Evolutionary conservation across 1,140 invertebrate species (phyloP).

Genomic region (Drosophila pandora): DNA sequence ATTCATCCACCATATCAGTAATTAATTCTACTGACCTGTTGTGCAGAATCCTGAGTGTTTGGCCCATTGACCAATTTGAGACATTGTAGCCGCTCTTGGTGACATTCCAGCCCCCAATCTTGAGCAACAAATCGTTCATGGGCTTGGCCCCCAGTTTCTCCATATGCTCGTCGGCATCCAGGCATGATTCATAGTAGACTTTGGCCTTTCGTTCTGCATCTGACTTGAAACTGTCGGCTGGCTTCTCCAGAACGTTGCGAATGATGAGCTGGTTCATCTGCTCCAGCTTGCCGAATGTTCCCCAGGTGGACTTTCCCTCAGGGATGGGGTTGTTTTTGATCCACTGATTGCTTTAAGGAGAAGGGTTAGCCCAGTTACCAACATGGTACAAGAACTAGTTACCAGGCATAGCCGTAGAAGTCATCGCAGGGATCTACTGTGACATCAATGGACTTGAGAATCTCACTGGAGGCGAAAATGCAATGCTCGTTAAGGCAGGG

Average conservation of each 20-base stretch:
- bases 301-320: conserved; percentile 96
- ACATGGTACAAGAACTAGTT: neutral
- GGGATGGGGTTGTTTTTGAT: conserved; percentile 96
- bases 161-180: conserved; percentile 96
- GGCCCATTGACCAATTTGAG: conserved; percentile 90
- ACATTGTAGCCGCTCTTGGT: conserved; percentile 86
- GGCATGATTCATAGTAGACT: conserved; percentile 95
- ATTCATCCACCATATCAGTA: no score
- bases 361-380: neutral
- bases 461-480: conserved; percentile 92
- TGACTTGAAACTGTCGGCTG: conserved; percentile 87
- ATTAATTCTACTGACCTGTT: conserved; percentile 85
- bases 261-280: conserved; percentile 97
- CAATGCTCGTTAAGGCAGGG: conserved; percentile 92
- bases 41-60: conserved; percentile 91
- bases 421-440: conserved; percentile 95
- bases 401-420: conserved; percentile 96
- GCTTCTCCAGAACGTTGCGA: conserved; percentile 92
- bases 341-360: conserved; percentile 90
- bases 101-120: conserved; percentile 92
- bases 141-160: conserved; percentile 92
- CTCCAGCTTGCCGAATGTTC: conserved; percentile 96
- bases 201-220: conserved; percentile 95
- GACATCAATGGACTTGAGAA: conserved; percentile 93
- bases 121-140: conserved; percentile 89